Evolutionary conservation across 2,113 vertebrate species (phyloP).

Genomic region (Balaenoptera acutorostrata): DNA sequence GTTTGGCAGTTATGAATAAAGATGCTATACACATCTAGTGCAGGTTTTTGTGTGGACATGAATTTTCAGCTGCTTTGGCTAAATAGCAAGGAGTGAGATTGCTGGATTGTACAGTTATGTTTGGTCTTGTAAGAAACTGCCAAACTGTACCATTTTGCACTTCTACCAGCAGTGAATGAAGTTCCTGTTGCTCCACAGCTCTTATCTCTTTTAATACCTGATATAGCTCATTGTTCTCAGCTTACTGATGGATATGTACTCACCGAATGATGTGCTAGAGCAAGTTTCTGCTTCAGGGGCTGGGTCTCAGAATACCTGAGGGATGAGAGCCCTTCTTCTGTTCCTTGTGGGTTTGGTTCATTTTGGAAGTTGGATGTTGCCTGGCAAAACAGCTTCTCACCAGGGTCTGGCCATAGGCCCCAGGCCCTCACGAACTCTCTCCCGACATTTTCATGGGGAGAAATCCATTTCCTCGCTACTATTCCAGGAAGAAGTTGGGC

Average conservation of each 20-base stretch:
- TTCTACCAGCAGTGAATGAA: background rate
- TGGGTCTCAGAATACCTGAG: background rate
- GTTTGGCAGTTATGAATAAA: background rate
- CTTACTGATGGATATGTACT: background rate
- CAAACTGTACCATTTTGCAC: background rate
- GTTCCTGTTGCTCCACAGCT: background rate
- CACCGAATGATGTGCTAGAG: background rate
- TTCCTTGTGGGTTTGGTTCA: background rate
- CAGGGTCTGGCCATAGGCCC: background rate
- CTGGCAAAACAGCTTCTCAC: background rate
- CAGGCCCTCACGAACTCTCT: background rate
- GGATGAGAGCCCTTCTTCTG: background rate
- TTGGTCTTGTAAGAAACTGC: background rate
- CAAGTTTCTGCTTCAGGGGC: background rate
- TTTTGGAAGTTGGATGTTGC: background rate
- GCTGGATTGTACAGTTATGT: too few relatives aligned
- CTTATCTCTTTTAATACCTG: background rate
- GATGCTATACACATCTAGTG: background rate
- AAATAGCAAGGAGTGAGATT: background rate
- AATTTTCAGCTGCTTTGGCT: background rate
- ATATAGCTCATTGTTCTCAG: background rate
- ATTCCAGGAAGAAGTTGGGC: background rate
- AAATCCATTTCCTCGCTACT: background rate
- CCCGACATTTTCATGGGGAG: background rate
- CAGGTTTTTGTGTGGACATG: background rate